Percentiles rank a stretch among this genome's conserved stretches.
These are phyloP conservation scores for Poecilia picta DNA, from an alignment of 2,797 vertebrate genomes.

Conservation along the genomic window DNA sequence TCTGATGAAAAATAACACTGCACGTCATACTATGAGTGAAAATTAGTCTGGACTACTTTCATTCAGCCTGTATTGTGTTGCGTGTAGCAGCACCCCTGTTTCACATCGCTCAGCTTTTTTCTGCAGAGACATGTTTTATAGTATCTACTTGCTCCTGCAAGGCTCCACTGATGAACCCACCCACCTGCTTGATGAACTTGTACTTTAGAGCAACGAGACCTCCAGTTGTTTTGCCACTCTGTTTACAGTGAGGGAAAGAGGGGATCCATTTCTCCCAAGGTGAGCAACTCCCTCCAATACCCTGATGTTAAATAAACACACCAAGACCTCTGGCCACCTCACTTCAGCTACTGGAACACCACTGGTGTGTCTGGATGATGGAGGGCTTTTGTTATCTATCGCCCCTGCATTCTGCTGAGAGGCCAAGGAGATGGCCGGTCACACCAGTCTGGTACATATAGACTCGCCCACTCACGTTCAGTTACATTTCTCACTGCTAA, in stretches of 20 bases:
- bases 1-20: not conserved
- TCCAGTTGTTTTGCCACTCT: slow-evolving; percentile 61
- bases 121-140: not conserved
- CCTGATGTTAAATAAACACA: slow-evolving; percentile 79
- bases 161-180: slow-evolving; percentile 43
- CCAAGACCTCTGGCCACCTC: slow-evolving; percentile 73
- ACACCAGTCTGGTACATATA: slow-evolving; percentile 53
- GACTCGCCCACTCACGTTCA: slow-evolving; percentile 70
- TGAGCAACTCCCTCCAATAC: slow-evolving; percentile 70
- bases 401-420: slow-evolving; percentile 72
- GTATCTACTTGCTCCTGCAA: not conserved
- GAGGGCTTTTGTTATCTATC: slow-evolving; percentile 81
- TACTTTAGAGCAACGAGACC: slow-evolving; percentile 65
- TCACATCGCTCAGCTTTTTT: not conserved
- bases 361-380: slow-evolving; percentile 79
- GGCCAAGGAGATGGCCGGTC: slow-evolving; percentile 64
- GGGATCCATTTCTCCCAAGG: slow-evolving; percentile 77
- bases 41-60: not conserved
- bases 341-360: slow-evolving; percentile 72
- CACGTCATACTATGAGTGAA: not conserved
- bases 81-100: not conserved
- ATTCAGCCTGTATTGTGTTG: not conserved
- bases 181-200: slow-evolving; percentile 70
- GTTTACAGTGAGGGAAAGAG: slow-evolving; percentile 70
- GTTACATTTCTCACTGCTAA: slow-evolving; percentile 76